Base-by-base conservation (phyloP, 1,140 invertebrate genomes). In the Sweltsa coloradensis region DNA sequence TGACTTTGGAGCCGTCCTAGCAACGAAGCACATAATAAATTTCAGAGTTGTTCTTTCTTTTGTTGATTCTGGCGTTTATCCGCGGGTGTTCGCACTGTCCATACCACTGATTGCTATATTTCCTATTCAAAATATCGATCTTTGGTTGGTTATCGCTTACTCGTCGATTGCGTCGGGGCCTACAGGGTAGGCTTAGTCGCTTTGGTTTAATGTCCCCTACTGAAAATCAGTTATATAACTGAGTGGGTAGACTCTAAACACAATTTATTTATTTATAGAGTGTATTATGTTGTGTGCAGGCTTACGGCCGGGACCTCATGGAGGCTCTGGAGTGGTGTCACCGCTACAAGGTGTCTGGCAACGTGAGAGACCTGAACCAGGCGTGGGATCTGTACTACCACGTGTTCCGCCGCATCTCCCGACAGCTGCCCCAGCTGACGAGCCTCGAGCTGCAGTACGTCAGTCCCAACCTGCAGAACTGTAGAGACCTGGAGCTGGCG, bases 301-400 rank as follows among this genome's bases (percentile, higher is more conserved):
- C 93, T 1, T 99, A 99, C 62, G 92, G 91, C 3, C 72, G 88
- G 41, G 96, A 99, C 63, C 67, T 99, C 41, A 81, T 77, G 50
- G 92, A 98, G 58, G 95, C 96, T 0, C 79, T 87, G 54, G 89
- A 97, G 56, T 97, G 90, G 85, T 37, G 5, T 37, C 44, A 41
- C 37, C 18, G 50, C 45, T 79, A 70, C 54, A 66, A 74, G 70
- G 68, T 78, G 14, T 86, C 85, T 0, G 77, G 80, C 3, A 90
- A 94, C 55, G 78, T 87, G 1, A 76, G 90, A 45, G 92, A 98
- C 57, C 67, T 99, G 19, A 96, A 94, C 59, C 88, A 94, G 62
- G 96, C 97, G 11, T 99, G 97, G 97, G 96, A 99, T 62, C 68
- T 97, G 0, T 99, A 99, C 64, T 99, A 98, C 66, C 89, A 97